Evolutionary conservation across 2,113 vertebrate genomes (phyloP).

Genomic region (Apeltes quadracus): DNA sequence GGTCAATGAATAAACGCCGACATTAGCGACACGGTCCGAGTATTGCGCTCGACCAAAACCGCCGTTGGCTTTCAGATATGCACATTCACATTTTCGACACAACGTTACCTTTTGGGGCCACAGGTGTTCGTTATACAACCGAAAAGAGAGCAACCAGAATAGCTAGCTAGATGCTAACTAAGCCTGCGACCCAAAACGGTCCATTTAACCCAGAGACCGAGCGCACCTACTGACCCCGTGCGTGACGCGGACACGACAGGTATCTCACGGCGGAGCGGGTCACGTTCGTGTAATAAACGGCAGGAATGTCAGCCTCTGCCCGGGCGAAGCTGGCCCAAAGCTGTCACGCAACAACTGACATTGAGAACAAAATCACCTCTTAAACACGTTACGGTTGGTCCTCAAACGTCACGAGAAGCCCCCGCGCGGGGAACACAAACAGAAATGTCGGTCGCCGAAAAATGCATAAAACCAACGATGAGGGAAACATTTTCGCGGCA

Average conservation of each 20-base stretch:
- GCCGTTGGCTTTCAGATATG: not conserved
- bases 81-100: conserved; percentile 3
- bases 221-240: conserved; percentile 20
- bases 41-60: not conserved
- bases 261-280: not conserved
- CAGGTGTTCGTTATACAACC: conserved; percentile 78
- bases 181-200: conserved; percentile 64
- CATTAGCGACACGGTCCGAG: not conserved
- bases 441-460: not conserved
- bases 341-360: conserved; percentile 79
- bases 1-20: conserved; percentile 25
- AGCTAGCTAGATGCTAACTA: conserved; percentile 72
- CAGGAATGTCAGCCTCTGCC: conserved; percentile 11
- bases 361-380: conserved; percentile 54
- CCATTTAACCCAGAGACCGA: conserved; percentile 43
- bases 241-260: conserved; percentile 8
- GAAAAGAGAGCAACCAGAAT: conserved; percentile 42
- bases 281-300: conserved; percentile 2
- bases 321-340: conserved; percentile 48
- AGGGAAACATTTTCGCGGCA: conserved; percentile 76
- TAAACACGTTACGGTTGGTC: conserved; percentile 47
- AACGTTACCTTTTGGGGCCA: conserved; percentile 52
- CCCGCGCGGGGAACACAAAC: conserved; percentile 21
- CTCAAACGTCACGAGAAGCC: conserved; percentile 23
- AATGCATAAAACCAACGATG: conserved; percentile 44